phyloP scores from a whole-genome alignment of 1,140 invertebrate genomes.

The Bombus huntii region DNA sequence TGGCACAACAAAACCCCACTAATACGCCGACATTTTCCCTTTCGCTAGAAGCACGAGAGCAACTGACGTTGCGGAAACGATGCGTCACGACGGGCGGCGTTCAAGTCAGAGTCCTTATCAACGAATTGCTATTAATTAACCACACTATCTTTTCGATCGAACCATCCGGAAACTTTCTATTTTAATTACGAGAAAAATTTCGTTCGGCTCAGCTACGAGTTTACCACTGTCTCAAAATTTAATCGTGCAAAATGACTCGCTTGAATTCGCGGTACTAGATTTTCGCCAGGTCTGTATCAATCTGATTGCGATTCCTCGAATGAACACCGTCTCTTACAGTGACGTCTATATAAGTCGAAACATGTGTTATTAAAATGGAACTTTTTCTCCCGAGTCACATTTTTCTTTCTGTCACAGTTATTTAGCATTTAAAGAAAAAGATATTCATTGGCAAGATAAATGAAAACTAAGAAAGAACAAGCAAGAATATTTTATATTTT shows the following conservation, averaged over 20 bases:
- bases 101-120: conserved; percentile 37
- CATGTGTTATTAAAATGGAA: not conserved
- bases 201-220: not conserved
- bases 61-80: conserved; percentile 73
- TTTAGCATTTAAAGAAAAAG: not conserved
- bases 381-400: not conserved
- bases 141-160: not conserved
- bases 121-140: conserved; percentile 3
- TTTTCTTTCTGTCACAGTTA: not conserved
- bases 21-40: conserved; percentile 81
- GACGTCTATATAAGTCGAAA: not conserved
- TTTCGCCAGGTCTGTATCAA: conserved; percentile 42
- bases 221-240: not conserved
- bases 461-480: not conserved
- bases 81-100: conserved; percentile 56
- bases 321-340: not conserved
- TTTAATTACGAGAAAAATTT: conserved; percentile 38
- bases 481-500: not conserved
- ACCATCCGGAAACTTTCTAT: not conserved
- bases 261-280: conserved; percentile 47
- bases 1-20: conserved; percentile 78
- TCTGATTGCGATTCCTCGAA: not conserved
- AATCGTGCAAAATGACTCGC: conserved; percentile 45
- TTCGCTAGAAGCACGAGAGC: conserved; percentile 67
- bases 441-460: not conserved